Evolutionary conservation across 2,888 invertebrate species (phyloP), one percentile per base, ranked within the genome.

Genomic region (Drosophila rubida): DNA sequence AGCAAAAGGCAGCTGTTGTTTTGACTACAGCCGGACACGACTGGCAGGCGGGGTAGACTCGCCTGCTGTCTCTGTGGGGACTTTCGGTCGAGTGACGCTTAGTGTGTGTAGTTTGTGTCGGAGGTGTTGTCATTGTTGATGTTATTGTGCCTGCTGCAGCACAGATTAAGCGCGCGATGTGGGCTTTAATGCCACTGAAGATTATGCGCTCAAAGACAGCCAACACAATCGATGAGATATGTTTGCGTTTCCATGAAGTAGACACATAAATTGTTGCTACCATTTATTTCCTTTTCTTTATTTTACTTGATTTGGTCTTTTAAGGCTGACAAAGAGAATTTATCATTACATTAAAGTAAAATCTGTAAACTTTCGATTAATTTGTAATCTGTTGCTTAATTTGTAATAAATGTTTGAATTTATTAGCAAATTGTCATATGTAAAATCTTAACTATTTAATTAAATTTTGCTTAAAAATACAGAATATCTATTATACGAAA

Each of bases 121-220:
- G 25, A 73, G 51, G 62, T 71, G 75, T 61, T 75, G 63, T 75
- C 71, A 66, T 61, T 74, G 73, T 73, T 61, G 73, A 55, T 60
- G 69, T 61, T 61, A 50, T 61, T 60, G 35, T 62, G 64, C 49
- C 22, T 44, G 48, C 39, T 19, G 16, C 23, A 23, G 58, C n/a
- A n/a, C n/a, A 32, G 71, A 58, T 72, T 63, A 51, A 14, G 44
- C 7, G 13, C 5, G 13, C n/a, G 45, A n/a, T 42, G 54, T 59
- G 53, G 32, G 9, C 42, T 55, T 68, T 25, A 53, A 19, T 16
- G 16, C 7, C 11, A 2, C 8, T 37, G 49, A 7, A 48, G 30
- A 53, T 61, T 61, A 16, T 19, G 4, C 9, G 3, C n/a, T 13
- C 11, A 14, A 42, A 19, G 14, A 14, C 16, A 35, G 30, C 42